phyloP scores from a whole-genome alignment of 2,797 vertebrate species.

The Lacerta agilis region DNA sequence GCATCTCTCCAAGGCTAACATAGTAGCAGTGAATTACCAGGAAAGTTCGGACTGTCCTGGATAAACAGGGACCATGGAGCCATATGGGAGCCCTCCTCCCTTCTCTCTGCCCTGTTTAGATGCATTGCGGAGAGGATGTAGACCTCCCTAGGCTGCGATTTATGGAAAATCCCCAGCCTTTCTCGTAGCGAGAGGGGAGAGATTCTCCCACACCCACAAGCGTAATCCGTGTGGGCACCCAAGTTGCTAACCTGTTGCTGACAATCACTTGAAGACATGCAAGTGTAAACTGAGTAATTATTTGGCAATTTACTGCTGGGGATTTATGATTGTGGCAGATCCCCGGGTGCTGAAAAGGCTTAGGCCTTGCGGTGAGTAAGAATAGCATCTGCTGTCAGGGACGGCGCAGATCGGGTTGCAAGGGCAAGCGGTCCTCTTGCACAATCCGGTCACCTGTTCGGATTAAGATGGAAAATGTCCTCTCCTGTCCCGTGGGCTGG shows the following conservation, averaged over 20 bases:
- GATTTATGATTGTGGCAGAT: not conserved
- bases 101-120: not conserved
- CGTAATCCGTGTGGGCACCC: not conserved
- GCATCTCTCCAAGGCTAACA: not conserved
- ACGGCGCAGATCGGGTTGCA: not conserved
- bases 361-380: not conserved
- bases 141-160: not conserved
- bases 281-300: not conserved
- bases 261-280: constrained; percentile 14
- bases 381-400: constrained; percentile 13
- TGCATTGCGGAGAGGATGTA: not conserved
- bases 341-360: constrained; percentile 9
- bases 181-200: not conserved
- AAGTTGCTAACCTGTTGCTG: not conserved
- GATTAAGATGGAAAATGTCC: constrained; percentile 9
- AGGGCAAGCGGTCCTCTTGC: constrained; percentile 9
- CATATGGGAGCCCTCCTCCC: not conserved
- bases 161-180: not conserved
- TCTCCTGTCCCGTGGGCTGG: rapidly evolving
- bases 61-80: not conserved
- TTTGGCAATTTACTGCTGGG: not conserved
- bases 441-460: constrained; percentile 9
- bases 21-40: not conserved
- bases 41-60: no score
- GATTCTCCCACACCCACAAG: not conserved